phyloP scores from a whole-genome alignment of 2,888 invertebrate species.

The Gandaritis pyraliata region DNA sequence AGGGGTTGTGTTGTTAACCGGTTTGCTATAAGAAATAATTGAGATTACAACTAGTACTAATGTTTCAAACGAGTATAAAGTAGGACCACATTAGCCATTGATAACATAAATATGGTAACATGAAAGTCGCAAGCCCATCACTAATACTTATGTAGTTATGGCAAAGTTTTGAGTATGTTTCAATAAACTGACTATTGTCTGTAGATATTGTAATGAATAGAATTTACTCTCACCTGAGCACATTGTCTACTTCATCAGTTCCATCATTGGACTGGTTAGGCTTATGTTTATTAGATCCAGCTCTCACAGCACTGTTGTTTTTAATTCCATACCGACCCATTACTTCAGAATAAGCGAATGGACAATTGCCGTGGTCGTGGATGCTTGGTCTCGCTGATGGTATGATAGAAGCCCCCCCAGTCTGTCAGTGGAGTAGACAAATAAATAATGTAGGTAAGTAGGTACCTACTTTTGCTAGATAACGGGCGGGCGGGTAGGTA shows the following conservation, averaged over 20 bases:
- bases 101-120: too few relatives aligned
- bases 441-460: neutral
- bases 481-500: too few relatives aligned
- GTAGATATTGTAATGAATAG: too few relatives aligned
- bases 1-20: conserved; percentile 20
- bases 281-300: neutral
- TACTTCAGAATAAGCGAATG: conserved; percentile 31
- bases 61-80: too few relatives aligned
- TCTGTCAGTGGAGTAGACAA: conserved; percentile 45
- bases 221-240: conserved; percentile 57
- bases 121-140: too few relatives aligned
- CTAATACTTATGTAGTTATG: too few relatives aligned
- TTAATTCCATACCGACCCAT: conserved; percentile 61
- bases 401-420: conserved; percentile 53
- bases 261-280: conserved; percentile 38
- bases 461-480: too few relatives aligned
- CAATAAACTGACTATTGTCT: too few relatives aligned
- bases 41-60: too few relatives aligned
- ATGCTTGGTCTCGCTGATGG: conserved; percentile 65
- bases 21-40: conserved; percentile 36
- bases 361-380: conserved; percentile 49
- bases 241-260: conserved; percentile 69
- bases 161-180: too few relatives aligned
- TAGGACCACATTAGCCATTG: too few relatives aligned
- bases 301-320: conserved; percentile 21